Evolutionary conservation across 1,140 invertebrate species (phyloP).

Genomic region (Drosophila sp.): DNA sequence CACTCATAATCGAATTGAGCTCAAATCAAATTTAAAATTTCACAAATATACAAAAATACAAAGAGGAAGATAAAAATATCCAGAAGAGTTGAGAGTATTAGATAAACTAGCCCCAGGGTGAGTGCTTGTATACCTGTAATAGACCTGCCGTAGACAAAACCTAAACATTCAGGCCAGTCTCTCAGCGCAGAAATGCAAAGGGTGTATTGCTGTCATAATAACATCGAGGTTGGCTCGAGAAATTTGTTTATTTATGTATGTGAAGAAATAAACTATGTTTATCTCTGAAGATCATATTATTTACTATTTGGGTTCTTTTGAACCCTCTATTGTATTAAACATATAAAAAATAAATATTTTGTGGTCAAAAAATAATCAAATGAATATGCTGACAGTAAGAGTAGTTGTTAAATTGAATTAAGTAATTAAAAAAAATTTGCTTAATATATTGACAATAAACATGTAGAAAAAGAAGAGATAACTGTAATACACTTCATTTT

Average conservation of each 20-base stretch:
- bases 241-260: background rate
- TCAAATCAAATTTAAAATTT: slow-evolving; percentile 74
- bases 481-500: too few relatives aligned
- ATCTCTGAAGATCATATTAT: too few relatives aligned
- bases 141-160: slow-evolving; percentile 57
- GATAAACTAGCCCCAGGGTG: slow-evolving; percentile 35
- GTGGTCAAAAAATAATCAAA: too few relatives aligned
- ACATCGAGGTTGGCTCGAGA: slow-evolving; percentile 12
- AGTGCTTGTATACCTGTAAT: slow-evolving; percentile 63
- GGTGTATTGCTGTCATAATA: background rate
- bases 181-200: slow-evolving; percentile 21
- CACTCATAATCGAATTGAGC: slow-evolving; percentile 68
- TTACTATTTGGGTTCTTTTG: too few relatives aligned
- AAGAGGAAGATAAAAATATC: slow-evolving; percentile 7
- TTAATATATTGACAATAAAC: too few relatives aligned
- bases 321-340: too few relatives aligned
- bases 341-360: too few relatives aligned
- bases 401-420: too few relatives aligned
- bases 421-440: too few relatives aligned
- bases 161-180: slow-evolving; percentile 33
- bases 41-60: slow-evolving; percentile 19
- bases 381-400: too few relatives aligned
- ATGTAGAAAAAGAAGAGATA: too few relatives aligned
- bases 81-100: slow-evolving; percentile 22
- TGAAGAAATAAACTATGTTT: too few relatives aligned